Evolutionary conservation across 2,888 invertebrate species (phyloP).

Genomic region (Cheilosia soror): DNA sequence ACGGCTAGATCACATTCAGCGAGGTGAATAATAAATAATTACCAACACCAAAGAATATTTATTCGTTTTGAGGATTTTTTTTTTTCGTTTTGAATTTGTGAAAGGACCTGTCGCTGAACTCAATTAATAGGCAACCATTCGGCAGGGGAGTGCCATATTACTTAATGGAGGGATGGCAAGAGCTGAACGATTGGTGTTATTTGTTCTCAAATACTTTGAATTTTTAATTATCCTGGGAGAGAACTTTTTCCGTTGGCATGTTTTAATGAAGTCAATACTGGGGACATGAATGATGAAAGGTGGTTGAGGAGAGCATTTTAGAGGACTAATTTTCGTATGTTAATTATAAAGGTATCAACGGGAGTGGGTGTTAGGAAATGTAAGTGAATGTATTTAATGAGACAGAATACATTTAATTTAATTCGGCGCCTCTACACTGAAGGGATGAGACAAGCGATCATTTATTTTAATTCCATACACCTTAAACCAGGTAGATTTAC

Average conservation of each 20-base stretch:
- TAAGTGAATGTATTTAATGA: too few relatives aligned
- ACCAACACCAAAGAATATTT: constrained; percentile 1
- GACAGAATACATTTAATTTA: too few relatives aligned
- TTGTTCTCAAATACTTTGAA: constrained; percentile 11
- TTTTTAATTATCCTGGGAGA: constrained; percentile 10
- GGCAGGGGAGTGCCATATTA: neutral
- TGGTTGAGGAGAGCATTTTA: neutral
- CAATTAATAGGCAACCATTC: constrained; percentile 12
- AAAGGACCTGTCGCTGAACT: neutral
- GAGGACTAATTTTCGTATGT: neutral
- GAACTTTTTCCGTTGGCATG: neutral
- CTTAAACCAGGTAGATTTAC: too few relatives aligned
- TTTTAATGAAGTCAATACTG: constrained; percentile 1
- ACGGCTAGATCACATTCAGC: constrained; percentile 25
- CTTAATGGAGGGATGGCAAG: neutral
- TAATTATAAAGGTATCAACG: neutral
- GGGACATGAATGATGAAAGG: neutral
- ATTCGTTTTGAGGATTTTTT: neutral
- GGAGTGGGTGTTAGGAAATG: too few relatives aligned
- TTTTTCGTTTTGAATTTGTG: constrained; percentile 3
- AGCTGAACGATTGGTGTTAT: neutral
- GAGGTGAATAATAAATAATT: constrained; percentile 37
- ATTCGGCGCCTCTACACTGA: too few relatives aligned
- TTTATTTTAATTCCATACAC: too few relatives aligned
- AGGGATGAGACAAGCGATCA: too few relatives aligned